Percentiles rank a stretch among this genome's conserved stretches.
Conservation (phyloP, 2,797 vertebrate genomes). For the Gambelia wislizenii region DNA sequence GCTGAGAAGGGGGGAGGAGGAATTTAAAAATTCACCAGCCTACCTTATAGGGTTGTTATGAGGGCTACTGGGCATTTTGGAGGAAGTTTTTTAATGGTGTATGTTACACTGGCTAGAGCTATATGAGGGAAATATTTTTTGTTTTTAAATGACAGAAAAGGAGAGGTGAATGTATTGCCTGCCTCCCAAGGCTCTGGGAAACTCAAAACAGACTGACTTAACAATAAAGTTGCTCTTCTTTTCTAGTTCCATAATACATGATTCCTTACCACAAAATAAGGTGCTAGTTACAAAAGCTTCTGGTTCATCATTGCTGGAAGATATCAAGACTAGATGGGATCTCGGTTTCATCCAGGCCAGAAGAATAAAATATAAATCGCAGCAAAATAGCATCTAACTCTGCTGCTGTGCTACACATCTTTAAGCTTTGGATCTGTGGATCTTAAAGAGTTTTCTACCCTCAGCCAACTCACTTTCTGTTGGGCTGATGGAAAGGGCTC, state of each 20-base stretch:
- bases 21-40: no score
- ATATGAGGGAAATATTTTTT: no score
- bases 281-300: not conserved
- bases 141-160: no score
- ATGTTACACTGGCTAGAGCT: no score
- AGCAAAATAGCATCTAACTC: not conserved
- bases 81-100: no score
- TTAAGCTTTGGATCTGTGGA: not conserved
- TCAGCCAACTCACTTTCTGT: not conserved
- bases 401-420: not conserved
- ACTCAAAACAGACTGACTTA: no score
- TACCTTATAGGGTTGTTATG: no score
- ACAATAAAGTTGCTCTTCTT: not conserved
- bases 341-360: not conserved
- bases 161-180: no score
- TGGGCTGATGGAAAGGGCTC: not conserved
- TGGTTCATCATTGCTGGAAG: not conserved
- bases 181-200: not conserved
- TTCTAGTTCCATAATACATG: not conserved
- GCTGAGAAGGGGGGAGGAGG: no score
- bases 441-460: not conserved
- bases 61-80: no score
- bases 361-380: not conserved
- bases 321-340: not conserved
- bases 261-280: not conserved